Evolutionary conservation across 2,113 vertebrate species (phyloP), one percentile per base, ranked within the genome.

Genomic region (Osmerus mordax): DNA sequence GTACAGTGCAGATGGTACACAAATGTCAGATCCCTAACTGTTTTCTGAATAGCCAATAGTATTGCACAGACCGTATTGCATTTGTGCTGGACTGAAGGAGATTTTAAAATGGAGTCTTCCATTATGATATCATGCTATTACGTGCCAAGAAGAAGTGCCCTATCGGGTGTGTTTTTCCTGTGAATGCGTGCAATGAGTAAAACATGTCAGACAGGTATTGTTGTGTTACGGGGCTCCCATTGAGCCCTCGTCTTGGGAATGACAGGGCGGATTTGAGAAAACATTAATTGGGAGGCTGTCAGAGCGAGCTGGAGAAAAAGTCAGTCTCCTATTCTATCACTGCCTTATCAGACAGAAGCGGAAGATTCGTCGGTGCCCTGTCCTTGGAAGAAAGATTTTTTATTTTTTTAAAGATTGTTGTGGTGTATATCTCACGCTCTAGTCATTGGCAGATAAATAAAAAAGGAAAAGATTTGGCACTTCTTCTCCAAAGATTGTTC

Each of bases 261-360:
- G 75, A 67, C 77, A 79, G 81, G 70, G 81, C 75, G 78, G 72
- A 8, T 61, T 78, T 69, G 71, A 71, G 73, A 76, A 78, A 51
- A 62, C 81, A 77, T 76, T 87, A 87, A 87, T 85, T 87, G 82
- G 77, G 79, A 79, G 68, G 65, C 78, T 82, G 81, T 79, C 81
- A 81, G 65, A 62, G 69, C 28, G 56, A 67, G 70, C 61, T 53
- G 51, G 72, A 73, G 71, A 79, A 74, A 81, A 67, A 78, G 78
- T 71, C 78, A 76, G 53, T 69, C 74, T 79, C 65, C 74, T 83
- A 76, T 85, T 70, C 74, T 73, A 82, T 78, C 76, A 74, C 73
- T 25, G 72, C 71, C 61, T 79, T 72, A 72, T 79, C 74, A 74
- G 72, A 60, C 68, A 65, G 56, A 41, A 23, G 55, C 21, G 53